Conservation (phyloP, 2,113 vertebrate species). For the Notechis scutatus region DNA sequence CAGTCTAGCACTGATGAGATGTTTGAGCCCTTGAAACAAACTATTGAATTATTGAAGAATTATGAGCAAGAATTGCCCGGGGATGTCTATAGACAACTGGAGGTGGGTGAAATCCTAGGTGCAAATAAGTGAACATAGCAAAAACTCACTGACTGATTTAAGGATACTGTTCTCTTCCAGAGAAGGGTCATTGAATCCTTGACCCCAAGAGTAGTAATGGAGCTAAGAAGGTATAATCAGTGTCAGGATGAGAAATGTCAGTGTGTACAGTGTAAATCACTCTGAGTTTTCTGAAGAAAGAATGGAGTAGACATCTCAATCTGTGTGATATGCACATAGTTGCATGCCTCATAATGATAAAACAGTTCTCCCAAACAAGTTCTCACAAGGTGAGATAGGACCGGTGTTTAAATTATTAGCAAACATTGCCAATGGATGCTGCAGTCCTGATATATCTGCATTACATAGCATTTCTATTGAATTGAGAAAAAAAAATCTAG, state of each 20-base stretch:
- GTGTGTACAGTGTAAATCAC: neutral
- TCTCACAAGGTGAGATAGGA: neutral
- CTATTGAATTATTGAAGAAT: slow-evolving; percentile 80
- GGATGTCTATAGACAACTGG: slow-evolving; percentile 80
- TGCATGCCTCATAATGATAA: neutral
- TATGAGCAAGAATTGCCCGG: slow-evolving; percentile 87
- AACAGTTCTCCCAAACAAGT: neutral
- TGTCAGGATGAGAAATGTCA: neutral
- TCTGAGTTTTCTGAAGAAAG: neutral
- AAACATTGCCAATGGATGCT: neutral
- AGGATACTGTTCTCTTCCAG: slow-evolving; percentile 23
- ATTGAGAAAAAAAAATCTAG: neutral
- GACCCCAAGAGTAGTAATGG: neutral
- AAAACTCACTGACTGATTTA: neutral
- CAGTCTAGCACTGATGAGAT: slow-evolving; percentile 80
- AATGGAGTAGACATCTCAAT: neutral
- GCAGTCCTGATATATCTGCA: neutral
- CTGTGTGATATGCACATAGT: neutral
- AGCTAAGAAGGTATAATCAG: neutral
- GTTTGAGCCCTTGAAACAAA: slow-evolving; percentile 91
- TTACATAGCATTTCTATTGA: neutral
- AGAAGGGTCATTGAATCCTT: neutral
- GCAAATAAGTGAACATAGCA: neutral
- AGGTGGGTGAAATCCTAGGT: slow-evolving; percentile 69
- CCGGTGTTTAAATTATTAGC: neutral